phyloP scores from a whole-genome alignment of 2,113 vertebrate species.

The Raja brachyura region DNA sequence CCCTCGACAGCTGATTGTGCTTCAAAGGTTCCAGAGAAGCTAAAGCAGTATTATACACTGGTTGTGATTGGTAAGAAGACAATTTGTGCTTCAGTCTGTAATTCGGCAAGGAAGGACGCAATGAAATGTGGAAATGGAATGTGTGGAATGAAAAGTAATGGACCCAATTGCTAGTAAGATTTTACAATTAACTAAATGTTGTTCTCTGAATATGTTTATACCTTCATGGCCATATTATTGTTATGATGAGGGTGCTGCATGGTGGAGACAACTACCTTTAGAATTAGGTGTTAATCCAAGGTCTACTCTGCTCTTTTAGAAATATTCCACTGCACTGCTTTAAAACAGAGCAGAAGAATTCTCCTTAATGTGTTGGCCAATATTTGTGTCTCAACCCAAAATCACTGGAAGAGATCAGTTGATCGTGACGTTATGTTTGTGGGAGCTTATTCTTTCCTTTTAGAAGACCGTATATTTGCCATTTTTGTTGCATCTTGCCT shows the following conservation, averaged over 20 bases:
- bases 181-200: neutral
- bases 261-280: neutral
- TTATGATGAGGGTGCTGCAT: too few species aligned
- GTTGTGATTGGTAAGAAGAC: neutral
- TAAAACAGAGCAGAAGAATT: neutral
- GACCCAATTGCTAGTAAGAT: neutral
- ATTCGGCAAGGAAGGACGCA: neutral
- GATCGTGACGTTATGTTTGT: neutral
- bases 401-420: neutral
- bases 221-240: neutral
- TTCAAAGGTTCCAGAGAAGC: neutral
- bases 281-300: neutral
- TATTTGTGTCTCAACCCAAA: neutral
- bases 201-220: neutral
- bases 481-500: too few species aligned
- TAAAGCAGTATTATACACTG: neutral
- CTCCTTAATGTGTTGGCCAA: neutral
- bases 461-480: neutral
- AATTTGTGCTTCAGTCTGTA: neutral
- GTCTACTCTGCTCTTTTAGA: neutral
- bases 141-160: neutral
- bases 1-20: neutral
- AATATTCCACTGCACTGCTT: neutral
- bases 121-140: constrained; percentile 6
- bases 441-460: neutral